A percentile compares a stretch with the other conserved stretches of the same genome.
phyloP scores from a whole-genome alignment of 2,888 invertebrate species.

The Pristionchus arcanus region DNA sequence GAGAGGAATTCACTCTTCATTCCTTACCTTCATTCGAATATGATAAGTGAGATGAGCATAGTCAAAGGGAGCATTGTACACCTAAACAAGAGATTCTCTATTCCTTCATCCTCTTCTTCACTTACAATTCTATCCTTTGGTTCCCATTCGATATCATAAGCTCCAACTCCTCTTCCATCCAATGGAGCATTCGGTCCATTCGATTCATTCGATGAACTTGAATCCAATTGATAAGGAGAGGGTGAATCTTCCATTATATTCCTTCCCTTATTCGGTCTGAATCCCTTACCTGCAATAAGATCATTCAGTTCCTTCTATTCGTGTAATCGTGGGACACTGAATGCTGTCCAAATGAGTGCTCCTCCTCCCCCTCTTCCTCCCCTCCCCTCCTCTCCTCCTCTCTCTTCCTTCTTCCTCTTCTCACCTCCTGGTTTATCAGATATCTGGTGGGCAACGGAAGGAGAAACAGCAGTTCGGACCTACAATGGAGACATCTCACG shows the following conservation, averaged over 20 bases:
- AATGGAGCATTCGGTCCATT: slow-evolving; percentile 21
- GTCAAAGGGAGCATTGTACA: slow-evolving; percentile 63
- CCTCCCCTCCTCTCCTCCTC: too few relatives aligned
- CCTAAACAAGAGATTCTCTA: slow-evolving; percentile 34
- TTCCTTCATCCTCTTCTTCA: neutral
- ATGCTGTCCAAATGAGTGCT: neutral
- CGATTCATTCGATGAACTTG: neutral
- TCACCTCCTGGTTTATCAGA: slow-evolving; percentile 34
- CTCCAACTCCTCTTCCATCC: slow-evolving; percentile 44
- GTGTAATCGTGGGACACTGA: neutral
- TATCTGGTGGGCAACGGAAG: slow-evolving; percentile 1
- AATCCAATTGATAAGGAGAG: neutral
- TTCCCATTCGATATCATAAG: slow-evolving; percentile 58
- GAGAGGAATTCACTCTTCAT: neutral
- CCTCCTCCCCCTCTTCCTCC: neutral
- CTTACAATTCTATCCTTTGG: slow-evolving; percentile 58
- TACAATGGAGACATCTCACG: neutral
- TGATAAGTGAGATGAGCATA: slow-evolving; percentile 59
- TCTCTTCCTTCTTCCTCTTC: neutral
- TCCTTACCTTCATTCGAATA: slow-evolving; percentile 56
- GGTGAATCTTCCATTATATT: slow-evolving; percentile 45
- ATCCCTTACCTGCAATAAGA: neutral
- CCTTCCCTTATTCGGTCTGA: neutral
- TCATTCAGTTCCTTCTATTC: neutral
- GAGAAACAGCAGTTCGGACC: slow-evolving; percentile 25